A percentile compares a stretch with the other conserved stretches of the same genome.
phyloP scores from a whole-genome alignment of 2,888 invertebrate genomes.

The Machimus atricapillus region DNA sequence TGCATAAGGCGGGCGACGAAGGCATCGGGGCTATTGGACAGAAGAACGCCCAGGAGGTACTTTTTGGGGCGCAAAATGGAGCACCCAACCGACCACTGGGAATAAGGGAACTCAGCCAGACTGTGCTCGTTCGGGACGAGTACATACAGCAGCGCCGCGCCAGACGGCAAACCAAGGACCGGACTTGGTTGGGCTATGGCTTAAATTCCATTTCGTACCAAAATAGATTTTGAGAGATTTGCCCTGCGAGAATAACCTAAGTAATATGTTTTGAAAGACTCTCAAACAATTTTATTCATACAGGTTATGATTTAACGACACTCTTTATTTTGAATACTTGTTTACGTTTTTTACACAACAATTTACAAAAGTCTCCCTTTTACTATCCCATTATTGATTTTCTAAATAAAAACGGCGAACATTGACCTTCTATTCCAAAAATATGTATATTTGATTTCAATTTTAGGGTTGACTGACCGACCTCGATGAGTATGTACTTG shows the following conservation, averaged over 20 bases:
- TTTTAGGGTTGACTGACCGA: not conserved
- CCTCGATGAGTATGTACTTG: not conserved
- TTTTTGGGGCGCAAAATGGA: not conserved
- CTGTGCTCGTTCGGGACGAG: not conserved
- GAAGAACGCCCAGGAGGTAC: not conserved
- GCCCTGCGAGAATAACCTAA: not conserved
- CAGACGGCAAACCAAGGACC: not conserved
- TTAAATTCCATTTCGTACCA: slow-evolving; percentile 23
- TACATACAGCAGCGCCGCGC: no score
- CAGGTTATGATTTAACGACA: not conserved
- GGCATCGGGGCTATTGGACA: not conserved
- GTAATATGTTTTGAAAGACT: not conserved
- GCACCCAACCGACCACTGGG: not conserved
- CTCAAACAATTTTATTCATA: not conserved
- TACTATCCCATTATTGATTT: not conserved
- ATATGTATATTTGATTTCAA: not conserved
- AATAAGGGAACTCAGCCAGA: slow-evolving; percentile 5
- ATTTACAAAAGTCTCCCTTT: not conserved
- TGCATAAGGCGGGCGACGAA: not conserved
- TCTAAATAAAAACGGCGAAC: not conserved
- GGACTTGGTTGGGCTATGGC: not conserved
- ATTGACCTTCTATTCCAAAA: not conserved
- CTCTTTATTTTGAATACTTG: not conserved
- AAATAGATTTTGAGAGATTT: slow-evolving; percentile 32
- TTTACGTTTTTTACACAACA: not conserved